phyloP scores from a whole-genome alignment of 2,888 invertebrate genomes.

The Ceramica pisi region DNA sequence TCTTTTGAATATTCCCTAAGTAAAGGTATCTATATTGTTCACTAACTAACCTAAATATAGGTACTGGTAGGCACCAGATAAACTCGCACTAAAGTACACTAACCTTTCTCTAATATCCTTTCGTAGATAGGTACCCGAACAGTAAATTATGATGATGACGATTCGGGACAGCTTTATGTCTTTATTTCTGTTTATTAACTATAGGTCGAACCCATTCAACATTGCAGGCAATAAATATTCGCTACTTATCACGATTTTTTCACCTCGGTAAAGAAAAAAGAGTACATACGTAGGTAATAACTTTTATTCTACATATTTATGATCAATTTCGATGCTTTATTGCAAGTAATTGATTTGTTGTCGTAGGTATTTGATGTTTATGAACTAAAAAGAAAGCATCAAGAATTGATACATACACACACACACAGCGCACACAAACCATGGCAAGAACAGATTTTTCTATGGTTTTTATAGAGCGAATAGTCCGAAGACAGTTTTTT shows the following conservation, averaged over 20 bases:
- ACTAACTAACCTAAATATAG: neutral
- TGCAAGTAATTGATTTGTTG: slow-evolving; percentile 43
- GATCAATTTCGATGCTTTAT: slow-evolving; percentile 12
- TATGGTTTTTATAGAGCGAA: too few relatives aligned
- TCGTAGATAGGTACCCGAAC: too few relatives aligned
- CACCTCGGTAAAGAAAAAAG: slow-evolving; percentile 16
- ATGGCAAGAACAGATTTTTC: neutral
- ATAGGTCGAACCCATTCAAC: neutral
- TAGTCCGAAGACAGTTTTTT: neutral
- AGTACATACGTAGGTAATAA: slow-evolving; percentile 12
- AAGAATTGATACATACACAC: neutral
- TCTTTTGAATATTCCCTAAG: neutral
- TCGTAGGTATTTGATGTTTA: slow-evolving; percentile 13
- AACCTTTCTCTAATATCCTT: too few relatives aligned
- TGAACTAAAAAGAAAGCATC: neutral
- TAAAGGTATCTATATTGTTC: too few relatives aligned
- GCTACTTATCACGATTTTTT: slow-evolving; percentile 39
- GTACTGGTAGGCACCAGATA: too few relatives aligned
- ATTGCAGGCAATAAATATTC: slow-evolving; percentile 9
- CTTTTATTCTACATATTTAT: slow-evolving; percentile 24
- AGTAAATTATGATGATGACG: too few relatives aligned
- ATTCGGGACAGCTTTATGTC: too few relatives aligned
- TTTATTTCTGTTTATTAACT: too few relatives aligned
- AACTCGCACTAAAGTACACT: too few relatives aligned
- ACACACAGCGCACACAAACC: neutral